These are phyloP conservation scores for Temnothorax ravouxi DNA, from an alignment of 2,888 invertebrate genomes.

Conservation along the genomic window DNA sequence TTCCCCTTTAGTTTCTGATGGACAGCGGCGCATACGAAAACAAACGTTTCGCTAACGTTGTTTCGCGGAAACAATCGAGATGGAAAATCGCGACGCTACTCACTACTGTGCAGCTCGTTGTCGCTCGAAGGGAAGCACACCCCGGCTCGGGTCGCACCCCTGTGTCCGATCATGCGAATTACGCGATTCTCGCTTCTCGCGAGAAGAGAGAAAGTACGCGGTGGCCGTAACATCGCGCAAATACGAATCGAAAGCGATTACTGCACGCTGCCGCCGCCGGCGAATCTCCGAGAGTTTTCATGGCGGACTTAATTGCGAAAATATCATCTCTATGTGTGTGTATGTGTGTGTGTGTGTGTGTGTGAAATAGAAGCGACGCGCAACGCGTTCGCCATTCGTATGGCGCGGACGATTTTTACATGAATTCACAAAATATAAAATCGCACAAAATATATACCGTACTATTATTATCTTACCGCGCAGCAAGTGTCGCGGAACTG, in stretches of 20 bases:
- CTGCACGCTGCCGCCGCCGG: not conserved
- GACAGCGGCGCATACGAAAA: conserved; percentile 50
- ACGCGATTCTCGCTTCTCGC: conserved; percentile 30
- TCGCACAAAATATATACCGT: not conserved
- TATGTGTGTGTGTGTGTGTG: too few species aligned
- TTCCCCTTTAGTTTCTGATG: conserved; percentile 55
- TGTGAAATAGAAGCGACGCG: not conserved
- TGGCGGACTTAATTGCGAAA: conserved; percentile 23
- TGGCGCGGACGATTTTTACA: not conserved
- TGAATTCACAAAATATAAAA: not conserved
- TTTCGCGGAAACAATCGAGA: conserved; percentile 35
- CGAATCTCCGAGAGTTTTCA: not conserved
- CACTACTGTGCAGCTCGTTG: not conserved
- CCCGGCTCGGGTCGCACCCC: not conserved
- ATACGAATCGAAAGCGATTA: conserved; percentile 29
- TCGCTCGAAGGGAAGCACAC: conserved; percentile 7
- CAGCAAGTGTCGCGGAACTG: not conserved
- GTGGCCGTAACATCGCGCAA: not conserved
- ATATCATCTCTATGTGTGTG: conserved; percentile 8
- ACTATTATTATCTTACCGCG: not conserved
- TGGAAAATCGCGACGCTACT: conserved; percentile 36
- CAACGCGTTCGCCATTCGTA: not conserved
- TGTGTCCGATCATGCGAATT: conserved; percentile 44
- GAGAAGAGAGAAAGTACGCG: conserved; percentile 11
- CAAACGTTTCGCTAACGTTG: conserved; percentile 49